Percentiles rank a stretch among this genome's conserved stretches.
Evolutionary conservation across 2,113 vertebrate species (phyloP).

Genomic region (Semnornis frantzii): DNA sequence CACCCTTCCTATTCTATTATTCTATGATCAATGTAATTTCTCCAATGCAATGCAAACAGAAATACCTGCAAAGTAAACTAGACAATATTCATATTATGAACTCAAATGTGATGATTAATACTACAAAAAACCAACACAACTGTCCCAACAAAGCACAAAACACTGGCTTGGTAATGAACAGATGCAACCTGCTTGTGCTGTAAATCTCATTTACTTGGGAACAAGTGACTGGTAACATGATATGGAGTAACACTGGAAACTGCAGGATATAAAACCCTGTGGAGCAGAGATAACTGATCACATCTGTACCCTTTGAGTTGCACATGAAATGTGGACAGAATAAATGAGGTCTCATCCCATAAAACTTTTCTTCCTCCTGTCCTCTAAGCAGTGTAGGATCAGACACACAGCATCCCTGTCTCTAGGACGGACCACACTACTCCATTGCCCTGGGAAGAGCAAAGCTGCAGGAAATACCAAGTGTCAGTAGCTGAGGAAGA

Average conservation of each 20-base stretch:
- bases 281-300: too few relatives aligned
- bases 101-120: background rate
- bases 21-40: background rate
- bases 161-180: background rate
- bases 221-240: background rate
- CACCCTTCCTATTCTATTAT: too few relatives aligned
- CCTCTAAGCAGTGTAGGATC: background rate
- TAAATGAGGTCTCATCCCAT: background rate
- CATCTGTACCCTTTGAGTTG: background rate
- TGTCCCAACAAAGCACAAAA: background rate
- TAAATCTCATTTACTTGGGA: background rate
- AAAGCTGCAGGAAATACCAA: background rate
- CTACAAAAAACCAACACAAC: background rate
- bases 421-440: background rate
- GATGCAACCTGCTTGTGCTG: background rate
- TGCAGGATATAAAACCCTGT: background rate
- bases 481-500: background rate
- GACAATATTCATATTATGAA: background rate
- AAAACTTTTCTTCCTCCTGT: background rate
- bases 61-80: background rate
- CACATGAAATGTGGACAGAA: fast-evolving
- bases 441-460: background rate
- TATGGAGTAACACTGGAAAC: background rate
- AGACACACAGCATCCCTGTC: background rate
- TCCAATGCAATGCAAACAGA: background rate